Percentiles rank a stretch among this genome's conserved stretches.
Conservation (phyloP, 2,797 vertebrate species). For the Phylloscopus collybita region DNA sequence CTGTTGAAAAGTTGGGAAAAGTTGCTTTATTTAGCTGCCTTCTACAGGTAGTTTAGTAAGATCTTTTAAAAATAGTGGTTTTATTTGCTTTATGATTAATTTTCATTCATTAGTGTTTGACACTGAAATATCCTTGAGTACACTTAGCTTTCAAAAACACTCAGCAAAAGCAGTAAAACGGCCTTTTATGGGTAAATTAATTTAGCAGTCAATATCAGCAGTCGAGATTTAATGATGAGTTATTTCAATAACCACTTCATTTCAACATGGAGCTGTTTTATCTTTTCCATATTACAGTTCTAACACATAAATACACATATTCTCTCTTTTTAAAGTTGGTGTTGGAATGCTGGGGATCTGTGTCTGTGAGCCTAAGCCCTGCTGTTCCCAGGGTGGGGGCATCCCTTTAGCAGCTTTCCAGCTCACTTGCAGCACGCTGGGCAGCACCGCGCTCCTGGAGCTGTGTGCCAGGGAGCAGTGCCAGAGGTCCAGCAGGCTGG, state of each 20-base stretch:
- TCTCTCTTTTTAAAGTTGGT: background rate
- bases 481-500: background rate
- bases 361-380: background rate
- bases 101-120: background rate
- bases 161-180: background rate
- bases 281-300: background rate
- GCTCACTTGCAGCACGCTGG: fast-evolving
- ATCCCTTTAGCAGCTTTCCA: background rate
- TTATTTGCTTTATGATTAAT: background rate
- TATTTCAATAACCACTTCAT: background rate
- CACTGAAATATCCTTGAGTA: background rate
- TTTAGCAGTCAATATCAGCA: background rate
- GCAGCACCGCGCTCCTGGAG: background rate
- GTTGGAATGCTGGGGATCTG: background rate
- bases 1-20: background rate
- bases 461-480: background rate
- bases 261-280: background rate
- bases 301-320: background rate
- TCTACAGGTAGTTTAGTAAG: background rate
- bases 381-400: background rate
- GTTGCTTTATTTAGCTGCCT: background rate
- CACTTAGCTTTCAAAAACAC: background rate
- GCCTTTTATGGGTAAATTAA: background rate
- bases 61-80: background rate
- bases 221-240: background rate